Conservation (phyloP, 35 echinoderm and acorn worm genomes). For the Heliocidaris erythrogramma region DNA sequence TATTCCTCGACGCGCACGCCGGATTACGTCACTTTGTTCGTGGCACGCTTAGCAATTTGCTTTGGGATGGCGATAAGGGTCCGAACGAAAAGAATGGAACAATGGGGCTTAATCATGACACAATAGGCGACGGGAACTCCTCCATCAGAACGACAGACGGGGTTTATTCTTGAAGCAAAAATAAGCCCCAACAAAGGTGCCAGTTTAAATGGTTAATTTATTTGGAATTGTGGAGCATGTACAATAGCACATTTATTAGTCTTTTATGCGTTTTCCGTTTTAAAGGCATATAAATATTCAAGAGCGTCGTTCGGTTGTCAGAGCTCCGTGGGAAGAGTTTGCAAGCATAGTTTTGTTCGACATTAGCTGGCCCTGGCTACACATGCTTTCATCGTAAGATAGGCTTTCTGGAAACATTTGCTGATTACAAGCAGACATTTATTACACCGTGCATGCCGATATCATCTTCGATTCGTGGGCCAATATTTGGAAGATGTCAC, state of each 20-base stretch:
- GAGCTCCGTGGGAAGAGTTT: neutral
- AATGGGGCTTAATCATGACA: neutral
- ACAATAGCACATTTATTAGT: neutral
- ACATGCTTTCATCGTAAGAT: neutral
- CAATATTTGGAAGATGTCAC: neutral
- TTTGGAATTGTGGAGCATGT: neutral
- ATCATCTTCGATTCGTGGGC: neutral
- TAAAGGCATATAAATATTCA: neutral
- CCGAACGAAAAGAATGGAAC: neutral
- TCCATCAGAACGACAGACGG: neutral
- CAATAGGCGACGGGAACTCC: neutral
- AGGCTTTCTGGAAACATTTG: neutral
- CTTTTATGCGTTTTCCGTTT: neutral
- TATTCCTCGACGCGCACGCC: neutral
- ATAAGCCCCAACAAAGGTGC: neutral
- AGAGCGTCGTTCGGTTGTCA: neutral
- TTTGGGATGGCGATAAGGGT: neutral
- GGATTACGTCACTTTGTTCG: neutral
- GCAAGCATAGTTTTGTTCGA: neutral
- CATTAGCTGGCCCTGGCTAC: neutral
- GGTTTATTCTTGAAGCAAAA: neutral
- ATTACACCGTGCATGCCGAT: neutral
- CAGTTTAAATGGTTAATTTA: neutral
- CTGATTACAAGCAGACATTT: neutral
- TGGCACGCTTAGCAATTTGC: neutral